These are phyloP conservation scores for Ceratina australensis DNA, from an alignment of 1,140 invertebrate species.

Conservation along the genomic window DNA sequence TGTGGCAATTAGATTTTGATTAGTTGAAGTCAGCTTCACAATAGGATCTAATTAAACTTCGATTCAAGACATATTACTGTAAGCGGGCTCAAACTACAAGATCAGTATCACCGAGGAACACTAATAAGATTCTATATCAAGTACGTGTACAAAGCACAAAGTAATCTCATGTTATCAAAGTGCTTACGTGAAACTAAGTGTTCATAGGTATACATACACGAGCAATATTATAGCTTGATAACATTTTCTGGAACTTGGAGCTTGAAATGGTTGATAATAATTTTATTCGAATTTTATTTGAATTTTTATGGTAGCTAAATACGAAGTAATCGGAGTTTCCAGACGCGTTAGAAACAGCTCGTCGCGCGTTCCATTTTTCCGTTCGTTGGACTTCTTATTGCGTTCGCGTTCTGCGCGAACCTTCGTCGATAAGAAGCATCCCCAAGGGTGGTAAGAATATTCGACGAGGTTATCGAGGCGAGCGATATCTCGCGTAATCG, in stretches of 20 bases:
- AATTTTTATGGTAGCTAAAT: neutral
- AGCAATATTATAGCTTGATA: too few relatives aligned
- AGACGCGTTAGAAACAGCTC: neutral
- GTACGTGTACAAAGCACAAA: neutral
- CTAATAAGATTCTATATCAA: neutral
- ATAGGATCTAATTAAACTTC: constrained; percentile 1
- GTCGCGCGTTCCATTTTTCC: neutral
- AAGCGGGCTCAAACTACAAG: neutral
- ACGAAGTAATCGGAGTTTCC: neutral
- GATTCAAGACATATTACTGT: neutral
- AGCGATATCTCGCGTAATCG: constrained; percentile 59
- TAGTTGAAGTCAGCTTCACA: neutral
- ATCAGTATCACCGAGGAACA: neutral
- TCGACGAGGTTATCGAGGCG: constrained; percentile 53
- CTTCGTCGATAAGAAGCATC: constrained; percentile 31
- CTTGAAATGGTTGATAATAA: neutral
- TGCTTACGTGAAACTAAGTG: too few relatives aligned
- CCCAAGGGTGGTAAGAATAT: constrained; percentile 39
- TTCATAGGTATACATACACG: too few relatives aligned
- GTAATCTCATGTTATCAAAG: neutral
- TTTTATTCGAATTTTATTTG: neutral
- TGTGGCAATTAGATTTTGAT: neutral
- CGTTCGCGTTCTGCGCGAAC: neutral
- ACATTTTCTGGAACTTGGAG: neutral
- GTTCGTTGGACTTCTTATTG: neutral